Evolutionary conservation across 2,113 vertebrate species (phyloP), one percentile per base, ranked within the genome.

Genomic region (Myrmecobius fasciatus): DNA sequence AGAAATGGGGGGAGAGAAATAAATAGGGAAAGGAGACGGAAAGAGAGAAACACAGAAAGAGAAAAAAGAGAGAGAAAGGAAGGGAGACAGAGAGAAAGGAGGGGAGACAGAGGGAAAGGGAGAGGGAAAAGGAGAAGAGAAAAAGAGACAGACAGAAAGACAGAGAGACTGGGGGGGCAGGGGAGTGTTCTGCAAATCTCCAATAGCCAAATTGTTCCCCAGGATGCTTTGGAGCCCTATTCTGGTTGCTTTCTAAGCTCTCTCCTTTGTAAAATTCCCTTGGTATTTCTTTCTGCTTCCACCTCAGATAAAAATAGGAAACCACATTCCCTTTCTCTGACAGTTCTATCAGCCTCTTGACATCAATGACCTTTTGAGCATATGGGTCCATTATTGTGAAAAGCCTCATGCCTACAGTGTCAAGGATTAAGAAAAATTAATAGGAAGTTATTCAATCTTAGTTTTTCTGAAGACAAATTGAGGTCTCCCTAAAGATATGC

Each of bases 101-200:
- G 46, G 0, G 46, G 14, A 89, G 49, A 53, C 26, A 48, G 53
- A 83, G 36, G n/a, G 49, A 17, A 48, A 31, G 14, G 1, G 8
- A 91, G 22, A 22, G 67, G n/a, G 12, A 60, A 96, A 43, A 96
- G 91, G 93, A 56, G 96, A 98, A n/a, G 92, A 75, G 49, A 8
- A 49, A 49, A 8, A 49, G 49, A 49, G 49, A 49, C 4, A 8
- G 49, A 51, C 0, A 51, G 9, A 51, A 0, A 51, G 49, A 51
- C 49, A 51, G 49, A 51, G 3, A 96, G 92, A 91, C 91, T 0
- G 25, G 96, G 92, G n/a, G n/a, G n/a, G n/a, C n/a, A n/a, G n/a
- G n/a, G n/a, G n/a, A n/a, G 96, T 96, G 94, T 96, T 97, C 95
- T 97, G 96, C 97, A 96, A 97, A 96, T 96, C 94, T 88, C 56